Conservation (phyloP, 2,113 vertebrate genomes). For the Hyperoodon ampullatus region DNA sequence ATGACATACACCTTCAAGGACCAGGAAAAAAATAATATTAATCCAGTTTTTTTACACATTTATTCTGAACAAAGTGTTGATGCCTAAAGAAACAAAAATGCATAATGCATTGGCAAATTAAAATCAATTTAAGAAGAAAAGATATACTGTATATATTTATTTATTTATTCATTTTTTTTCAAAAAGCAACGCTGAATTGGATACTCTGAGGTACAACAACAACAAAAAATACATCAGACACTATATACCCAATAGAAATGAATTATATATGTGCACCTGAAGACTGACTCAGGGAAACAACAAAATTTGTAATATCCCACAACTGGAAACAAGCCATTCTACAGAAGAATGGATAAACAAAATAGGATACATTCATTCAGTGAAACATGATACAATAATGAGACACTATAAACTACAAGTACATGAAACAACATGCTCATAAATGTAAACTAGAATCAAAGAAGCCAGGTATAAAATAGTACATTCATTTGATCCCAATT, state of each 20-base stretch:
- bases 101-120: neutral
- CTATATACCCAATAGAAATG: neutral
- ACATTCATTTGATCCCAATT: neutral
- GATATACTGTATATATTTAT: neutral
- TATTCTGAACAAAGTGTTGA: neutral
- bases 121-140: neutral
- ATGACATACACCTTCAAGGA: neutral
- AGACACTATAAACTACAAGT: neutral
- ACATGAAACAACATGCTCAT: neutral
- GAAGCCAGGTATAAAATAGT: neutral
- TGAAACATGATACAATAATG: neutral
- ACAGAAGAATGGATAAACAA: neutral
- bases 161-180: neutral
- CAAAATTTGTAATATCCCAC: neutral
- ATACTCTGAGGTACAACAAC: neutral
- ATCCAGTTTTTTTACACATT: neutral
- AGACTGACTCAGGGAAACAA: neutral
- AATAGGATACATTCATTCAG: neutral
- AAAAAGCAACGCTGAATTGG: neutral
- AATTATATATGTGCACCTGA: neutral
- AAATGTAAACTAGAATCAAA: neutral
- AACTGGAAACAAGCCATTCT: neutral
- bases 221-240: neutral
- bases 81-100: neutral
- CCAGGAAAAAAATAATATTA: neutral